Conservation (phyloP, 2,888 invertebrate genomes). For the Malthinus seriepunctatus region DNA sequence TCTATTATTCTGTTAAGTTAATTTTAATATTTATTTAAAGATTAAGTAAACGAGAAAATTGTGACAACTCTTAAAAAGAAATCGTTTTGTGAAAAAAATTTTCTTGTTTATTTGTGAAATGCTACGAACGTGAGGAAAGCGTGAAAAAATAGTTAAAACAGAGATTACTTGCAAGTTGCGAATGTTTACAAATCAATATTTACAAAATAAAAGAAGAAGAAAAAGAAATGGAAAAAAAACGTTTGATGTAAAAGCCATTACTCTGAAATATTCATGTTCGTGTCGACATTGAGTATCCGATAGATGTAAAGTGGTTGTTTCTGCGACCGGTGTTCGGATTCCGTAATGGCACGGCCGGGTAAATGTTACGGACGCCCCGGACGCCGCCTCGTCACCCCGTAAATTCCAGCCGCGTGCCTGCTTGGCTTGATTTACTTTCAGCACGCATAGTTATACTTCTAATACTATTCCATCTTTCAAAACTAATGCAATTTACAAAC, state of each 20-base stretch:
- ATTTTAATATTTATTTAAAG: no score
- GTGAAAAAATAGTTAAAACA: slow-evolving; percentile 31
- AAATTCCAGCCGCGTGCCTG: slow-evolving; percentile 34
- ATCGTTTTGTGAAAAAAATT: no score
- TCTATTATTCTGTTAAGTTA: no score
- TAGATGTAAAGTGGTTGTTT: slow-evolving; percentile 49
- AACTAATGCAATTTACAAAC: slow-evolving; percentile 11
- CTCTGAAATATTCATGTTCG: slow-evolving; percentile 51
- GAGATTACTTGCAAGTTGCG: slow-evolving; percentile 33
- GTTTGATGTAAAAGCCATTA: slow-evolving; percentile 42
- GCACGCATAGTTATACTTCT: slow-evolving; percentile 34
- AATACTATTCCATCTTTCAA: slow-evolving; percentile 19
- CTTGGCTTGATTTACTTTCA: slow-evolving; percentile 39
- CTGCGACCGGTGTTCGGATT: slow-evolving; percentile 36
- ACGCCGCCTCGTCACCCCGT: slow-evolving; percentile 31
- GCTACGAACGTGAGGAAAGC: slow-evolving; percentile 20
- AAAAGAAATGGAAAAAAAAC: slow-evolving; percentile 32
- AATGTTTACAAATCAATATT: slow-evolving; percentile 45
- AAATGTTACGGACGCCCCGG: slow-evolving; percentile 30
- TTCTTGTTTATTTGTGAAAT: slow-evolving; percentile 26
- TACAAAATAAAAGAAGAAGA: slow-evolving; percentile 38
- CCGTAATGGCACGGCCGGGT: slow-evolving; percentile 40
- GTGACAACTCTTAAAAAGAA: no score
- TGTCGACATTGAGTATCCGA: slow-evolving; percentile 45
- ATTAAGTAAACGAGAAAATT: no score